Base-by-base conservation (phyloP, 2,113 vertebrate species). In the Leptobrachium leishanense region DNA sequence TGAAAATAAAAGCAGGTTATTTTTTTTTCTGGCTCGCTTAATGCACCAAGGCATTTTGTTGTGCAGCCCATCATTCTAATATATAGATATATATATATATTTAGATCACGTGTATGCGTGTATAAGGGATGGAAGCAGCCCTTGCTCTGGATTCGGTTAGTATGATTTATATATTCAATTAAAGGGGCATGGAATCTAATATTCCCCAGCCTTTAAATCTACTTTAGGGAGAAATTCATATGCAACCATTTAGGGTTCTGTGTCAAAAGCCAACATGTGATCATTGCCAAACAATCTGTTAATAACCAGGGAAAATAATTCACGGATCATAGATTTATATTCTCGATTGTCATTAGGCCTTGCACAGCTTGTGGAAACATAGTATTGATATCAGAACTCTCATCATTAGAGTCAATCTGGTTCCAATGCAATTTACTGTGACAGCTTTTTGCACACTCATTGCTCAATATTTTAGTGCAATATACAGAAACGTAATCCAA, bases 91-190 rank as follows among this genome's bases (percentile, higher is more conserved):
- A 31, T 31, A 31, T 31, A 31, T 31, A 31, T 31, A 31, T 31
- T 31, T 31, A 31, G 13, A 15, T 15, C 59, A 1, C 46, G 8
- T 31, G 20, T 50, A 50, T 5, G 4, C 46, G 59, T 53, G 76
- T 11, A 82, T 57, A 15, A 42, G 74, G 31, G 59, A 77, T 74
- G 43, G 64, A 57, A 77, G 68, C 55, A 69, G 2, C 20, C 11
- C 5, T 41, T 74, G 31, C 41, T 82, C 76, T 82, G 75, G 66
- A 67, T 70, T 77, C 68, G 15, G 81, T 82, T 82, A 82, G 64
- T 43, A 53, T 82, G 81, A 82, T 82, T 82, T 82, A 77, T 77
- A 69, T 77, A 67, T 77, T 82, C 70, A 74, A 73, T 82, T 82
- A 82, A 40, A 68, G 54, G 54, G 75, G 70, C 70, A 76, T 67